phyloP scores from a whole-genome alignment of 2,797 vertebrate genomes.

The Enteromius afrohamiltoni region DNA sequence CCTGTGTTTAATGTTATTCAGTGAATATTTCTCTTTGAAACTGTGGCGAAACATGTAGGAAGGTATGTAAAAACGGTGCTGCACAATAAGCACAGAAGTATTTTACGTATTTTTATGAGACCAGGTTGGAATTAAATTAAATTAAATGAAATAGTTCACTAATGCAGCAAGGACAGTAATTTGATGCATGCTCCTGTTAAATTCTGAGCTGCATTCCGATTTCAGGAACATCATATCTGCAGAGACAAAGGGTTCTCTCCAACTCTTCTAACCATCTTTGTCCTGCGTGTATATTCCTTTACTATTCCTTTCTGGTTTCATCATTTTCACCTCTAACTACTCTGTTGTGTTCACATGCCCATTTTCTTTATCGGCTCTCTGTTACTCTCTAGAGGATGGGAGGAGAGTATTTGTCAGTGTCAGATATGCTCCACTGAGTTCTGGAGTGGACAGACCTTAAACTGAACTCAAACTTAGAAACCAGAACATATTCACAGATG shows the following conservation, averaged over 20 bases:
- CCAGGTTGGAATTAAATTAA: too few species aligned
- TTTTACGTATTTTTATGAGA: too few species aligned
- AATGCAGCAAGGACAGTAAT: neutral
- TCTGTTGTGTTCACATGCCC: neutral
- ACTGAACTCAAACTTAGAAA: conserved; percentile 32
- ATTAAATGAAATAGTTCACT: too few species aligned
- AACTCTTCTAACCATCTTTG: neutral
- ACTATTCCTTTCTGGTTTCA: conserved; percentile 9
- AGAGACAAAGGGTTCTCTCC: neutral
- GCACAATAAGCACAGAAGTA: too few species aligned
- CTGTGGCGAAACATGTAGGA: too few species aligned
- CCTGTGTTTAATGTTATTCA: too few species aligned
- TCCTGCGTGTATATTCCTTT: neutral
- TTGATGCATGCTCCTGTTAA: neutral
- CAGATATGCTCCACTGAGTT: conserved; percentile 33
- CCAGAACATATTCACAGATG: neutral
- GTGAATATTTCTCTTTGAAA: too few species aligned
- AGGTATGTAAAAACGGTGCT: too few species aligned
- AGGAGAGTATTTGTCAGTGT: conserved; percentile 26
- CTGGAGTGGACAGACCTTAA: conserved; percentile 31
- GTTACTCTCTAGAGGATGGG: conserved; percentile 31
- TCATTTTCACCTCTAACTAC: conserved; percentile 15
- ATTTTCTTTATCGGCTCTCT: conserved; percentile 3
- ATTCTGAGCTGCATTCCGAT: neutral
- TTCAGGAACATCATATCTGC: neutral